Evolutionary conservation across 2,113 vertebrate genomes (phyloP), one percentile per base, ranked within the genome.

Genomic region (Oreotrochilus melanogaster): DNA sequence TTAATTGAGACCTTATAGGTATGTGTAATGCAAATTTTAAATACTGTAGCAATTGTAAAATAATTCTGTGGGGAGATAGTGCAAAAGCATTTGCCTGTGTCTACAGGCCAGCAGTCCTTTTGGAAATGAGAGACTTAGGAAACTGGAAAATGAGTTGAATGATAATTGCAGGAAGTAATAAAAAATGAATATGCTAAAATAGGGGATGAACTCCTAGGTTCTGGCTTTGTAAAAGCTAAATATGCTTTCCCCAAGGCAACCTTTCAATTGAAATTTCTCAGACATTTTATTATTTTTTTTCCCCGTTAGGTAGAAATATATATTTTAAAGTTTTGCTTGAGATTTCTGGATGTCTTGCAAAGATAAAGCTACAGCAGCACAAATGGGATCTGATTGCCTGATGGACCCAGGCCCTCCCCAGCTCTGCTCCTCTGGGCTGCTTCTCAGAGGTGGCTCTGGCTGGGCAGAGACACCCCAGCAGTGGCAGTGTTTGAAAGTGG

Each of bases 141-240:
- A 67, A 27, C 30, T 43, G 50, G 79, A 73, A 86, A 89, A 93
- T 56, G 14, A 87, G 23, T 60, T 73, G 28, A 91, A 61, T 43
- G 30, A 14, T 66, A 95, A 95, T 33, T 88, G 85, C 87, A 95
- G 74, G 51, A 94, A 95, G 66, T 27, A 86, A 47, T 88, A 76
- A 62, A 95, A 58, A 42, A 58, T 22, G 9, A 73, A 33, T 76
- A 73, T 76, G 28, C 47, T 56, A 62, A 85, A 78, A 66, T 4
- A 51, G 13, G 37, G 21, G 53, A 72, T 43, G 39, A 94, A 43
- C 22, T 78, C 1, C 5, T 33, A 65, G 15, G 15, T 72, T 82
- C 42, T 54, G 24, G 5, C 28, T 79, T 74, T 89, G 27, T 57
- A 57, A 78, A 92, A 78, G 48, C 71, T 87, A 89, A 78, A 65